Base-by-base conservation (phyloP, 2,797 vertebrate species). In the Aphelocoma californica region DNA sequence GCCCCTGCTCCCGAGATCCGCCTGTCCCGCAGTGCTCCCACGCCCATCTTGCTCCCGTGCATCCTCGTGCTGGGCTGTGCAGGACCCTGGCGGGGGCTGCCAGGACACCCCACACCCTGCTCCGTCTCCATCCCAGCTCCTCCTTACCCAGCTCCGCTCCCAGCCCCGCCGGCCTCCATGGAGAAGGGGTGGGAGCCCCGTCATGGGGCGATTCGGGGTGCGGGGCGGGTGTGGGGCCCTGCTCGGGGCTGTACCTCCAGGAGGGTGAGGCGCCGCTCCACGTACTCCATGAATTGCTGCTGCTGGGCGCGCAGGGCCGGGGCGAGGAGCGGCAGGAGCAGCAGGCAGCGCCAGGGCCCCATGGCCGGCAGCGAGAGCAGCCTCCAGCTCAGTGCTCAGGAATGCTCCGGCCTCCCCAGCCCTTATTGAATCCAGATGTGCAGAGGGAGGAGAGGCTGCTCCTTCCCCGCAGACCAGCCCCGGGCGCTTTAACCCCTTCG, bases 241-340 rank as follows among this genome's bases (percentile, higher is more conserved):
- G 13, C 25, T 20, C 6, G 42, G 69, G 86, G 61, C 42, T 3
- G 65, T 86, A 99, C 99, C 99, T 99, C 99, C 42, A 99, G 98
- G 32, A 98, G 98, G 71, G 98, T 96, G 93, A 99, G 97, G 80
- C 99, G 98, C 92, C 98, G 98, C 97, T 99, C 99, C 97, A 99
- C 98, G 96, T 99, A 99, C 95, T 99, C 99, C 98, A 99, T 98
- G 90, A 99, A 98, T 32, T 98, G 98, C 96, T 99, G 98, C 98
- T 99, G 98, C 98, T 99, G 98, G 60, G 97, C 97, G 0, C 40
- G 32, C 62, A 80, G 97, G 74, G 97, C 96, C 88, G 89, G 79
- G 32, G 97, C 96, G 85, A 98, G 96, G 86, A 98, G 97, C 72
- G 97, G 82, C 60, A 97, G 80, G 72, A 98, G 92, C 79, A 99